These are phyloP conservation scores for Anaspis maculata DNA, from an alignment of 2,888 invertebrate genomes.

Conservation along the genomic window DNA sequence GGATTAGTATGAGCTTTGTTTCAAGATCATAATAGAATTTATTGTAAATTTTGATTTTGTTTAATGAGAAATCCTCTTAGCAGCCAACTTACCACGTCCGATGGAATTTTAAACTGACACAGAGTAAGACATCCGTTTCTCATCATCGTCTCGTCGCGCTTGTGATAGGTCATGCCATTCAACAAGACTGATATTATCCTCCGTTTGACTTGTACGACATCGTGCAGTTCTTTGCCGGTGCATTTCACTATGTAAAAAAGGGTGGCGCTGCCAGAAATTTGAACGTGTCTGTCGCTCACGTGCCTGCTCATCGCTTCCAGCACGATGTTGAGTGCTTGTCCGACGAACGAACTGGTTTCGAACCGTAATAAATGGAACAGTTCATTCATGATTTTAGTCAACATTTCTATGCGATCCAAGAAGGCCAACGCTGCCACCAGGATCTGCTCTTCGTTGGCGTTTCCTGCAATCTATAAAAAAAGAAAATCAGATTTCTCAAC, in stretches of 20 bases:
- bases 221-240: conserved; percentile 65
- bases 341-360: conserved; percentile 69
- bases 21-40: neutral
- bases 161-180: conserved; percentile 82
- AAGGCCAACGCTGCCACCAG: conserved; percentile 76
- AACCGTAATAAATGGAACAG: conserved; percentile 80
- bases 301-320: conserved; percentile 87
- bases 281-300: conserved; percentile 78
- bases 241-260: conserved; percentile 92
- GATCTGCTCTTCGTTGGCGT: conserved; percentile 85
- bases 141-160: conserved; percentile 87
- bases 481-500: too few relatives aligned
- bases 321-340: conserved; percentile 70
- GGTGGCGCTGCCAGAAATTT: conserved; percentile 90
- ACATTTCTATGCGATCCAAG: conserved; percentile 73
- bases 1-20: conserved; percentile 3
- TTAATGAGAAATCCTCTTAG: neutral
- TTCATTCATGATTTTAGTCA: conserved; percentile 82
- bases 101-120: conserved; percentile 91
- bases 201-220: conserved; percentile 59
- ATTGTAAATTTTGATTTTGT: neutral
- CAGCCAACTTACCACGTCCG: conserved; percentile 72
- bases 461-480: conserved; percentile 72
- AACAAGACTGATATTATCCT: conserved; percentile 75
- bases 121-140: conserved; percentile 91